Evolutionary conservation across 2,113 vertebrate species (phyloP).

Genomic region (Marmota monax): DNA sequence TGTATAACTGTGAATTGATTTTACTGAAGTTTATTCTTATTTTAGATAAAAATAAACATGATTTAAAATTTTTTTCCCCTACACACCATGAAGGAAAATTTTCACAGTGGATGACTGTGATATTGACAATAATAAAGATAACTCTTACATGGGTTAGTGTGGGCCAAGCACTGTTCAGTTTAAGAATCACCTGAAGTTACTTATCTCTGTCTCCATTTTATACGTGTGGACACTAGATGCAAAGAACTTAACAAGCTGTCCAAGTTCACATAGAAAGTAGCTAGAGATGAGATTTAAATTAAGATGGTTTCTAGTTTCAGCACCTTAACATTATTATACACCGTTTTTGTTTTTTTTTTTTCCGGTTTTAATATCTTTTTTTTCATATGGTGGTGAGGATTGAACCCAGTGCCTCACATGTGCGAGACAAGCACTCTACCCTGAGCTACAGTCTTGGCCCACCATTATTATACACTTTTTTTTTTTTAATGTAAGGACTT

Average conservation of each 20-base stretch:
- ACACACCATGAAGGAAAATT: background rate
- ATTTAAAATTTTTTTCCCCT: background rate
- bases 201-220: background rate
- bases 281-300: background rate
- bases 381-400: too few relatives aligned
- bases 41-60: constrained; percentile 30
- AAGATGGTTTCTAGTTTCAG: background rate
- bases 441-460: too few relatives aligned
- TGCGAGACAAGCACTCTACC: too few relatives aligned
- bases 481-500: background rate
- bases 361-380: too few relatives aligned
- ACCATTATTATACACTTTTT: background rate
- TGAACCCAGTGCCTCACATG: too few relatives aligned
- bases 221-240: background rate
- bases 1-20: background rate
- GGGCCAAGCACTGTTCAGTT: background rate
- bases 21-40: constrained; percentile 4
- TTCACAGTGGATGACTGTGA: background rate
- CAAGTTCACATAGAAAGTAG: background rate
- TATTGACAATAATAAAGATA: background rate
- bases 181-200: background rate
- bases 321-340: background rate
- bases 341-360: rapidly evolving
- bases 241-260: background rate
- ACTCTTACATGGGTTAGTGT: background rate